Percentiles rank a stretch among this genome's conserved stretches.
Conservation (phyloP, 1,140 invertebrate genomes). For the fruit fly (Drosophila melanogaster) region DNA sequence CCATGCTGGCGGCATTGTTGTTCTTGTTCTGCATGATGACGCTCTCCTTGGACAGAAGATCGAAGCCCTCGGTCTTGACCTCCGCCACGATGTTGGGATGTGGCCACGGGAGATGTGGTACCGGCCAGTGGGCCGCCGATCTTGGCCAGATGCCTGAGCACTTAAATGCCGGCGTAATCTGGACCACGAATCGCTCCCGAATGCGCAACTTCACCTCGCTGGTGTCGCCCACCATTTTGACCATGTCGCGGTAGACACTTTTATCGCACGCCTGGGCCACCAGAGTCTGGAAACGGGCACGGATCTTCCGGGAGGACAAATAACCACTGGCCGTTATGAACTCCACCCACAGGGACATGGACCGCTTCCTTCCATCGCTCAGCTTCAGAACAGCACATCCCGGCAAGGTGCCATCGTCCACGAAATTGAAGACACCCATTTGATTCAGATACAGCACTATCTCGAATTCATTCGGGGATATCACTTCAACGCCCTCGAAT, state of each 20-base stretch:
- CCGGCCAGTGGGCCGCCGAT: constrained; percentile 96
- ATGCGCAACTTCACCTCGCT: constrained; percentile 94
- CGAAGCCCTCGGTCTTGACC: constrained; percentile 97
- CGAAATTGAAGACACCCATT: constrained; percentile 99
- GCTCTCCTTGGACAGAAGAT: constrained; percentile 94
- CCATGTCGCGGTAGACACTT: constrained; percentile 95
- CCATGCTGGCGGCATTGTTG: constrained; percentile 89
- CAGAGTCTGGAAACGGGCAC: constrained; percentile 96
- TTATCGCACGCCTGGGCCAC: constrained; percentile 98
- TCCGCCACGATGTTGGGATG: constrained; percentile 95
- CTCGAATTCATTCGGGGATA: constrained; percentile 96
- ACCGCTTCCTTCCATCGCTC: constrained; percentile 96
- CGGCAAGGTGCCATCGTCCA: constrained; percentile 97
- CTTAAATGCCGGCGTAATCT: constrained; percentile 97
- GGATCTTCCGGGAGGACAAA: constrained; percentile 96
- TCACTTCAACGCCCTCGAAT: constrained; percentile 94
- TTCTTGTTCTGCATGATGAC: constrained; percentile 92
- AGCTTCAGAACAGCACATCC: constrained; percentile 98
- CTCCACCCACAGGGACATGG: constrained; percentile 99
- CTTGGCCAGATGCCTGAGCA: constrained; percentile 97
- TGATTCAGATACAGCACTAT: constrained; percentile 98
- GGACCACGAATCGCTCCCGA: constrained; percentile 95
- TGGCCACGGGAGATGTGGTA: constrained; percentile 94
- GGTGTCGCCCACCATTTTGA: constrained; percentile 97
- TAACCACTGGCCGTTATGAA: constrained; percentile 99